phyloP scores from a whole-genome alignment of 2,113 vertebrate species.

The Python bivittatus region DNA sequence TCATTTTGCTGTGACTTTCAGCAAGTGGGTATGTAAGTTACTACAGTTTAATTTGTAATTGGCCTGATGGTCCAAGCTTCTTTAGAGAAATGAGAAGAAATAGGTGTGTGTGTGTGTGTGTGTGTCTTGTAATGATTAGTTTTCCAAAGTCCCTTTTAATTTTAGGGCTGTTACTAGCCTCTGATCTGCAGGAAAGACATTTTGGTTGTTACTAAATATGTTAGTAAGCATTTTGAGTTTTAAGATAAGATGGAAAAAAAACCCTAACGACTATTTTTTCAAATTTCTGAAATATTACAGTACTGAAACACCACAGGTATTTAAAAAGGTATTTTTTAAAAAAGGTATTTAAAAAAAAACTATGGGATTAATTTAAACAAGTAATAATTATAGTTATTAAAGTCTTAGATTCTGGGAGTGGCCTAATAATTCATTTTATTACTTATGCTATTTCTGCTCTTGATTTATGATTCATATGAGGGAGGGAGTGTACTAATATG shows the following conservation, averaged over 20 bases:
- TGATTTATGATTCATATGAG: background rate
- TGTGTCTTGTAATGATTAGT: background rate
- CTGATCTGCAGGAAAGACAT: background rate
- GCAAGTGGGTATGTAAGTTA: background rate
- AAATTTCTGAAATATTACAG: background rate
- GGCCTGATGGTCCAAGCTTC: constrained; percentile 15
- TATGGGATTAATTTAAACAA: background rate
- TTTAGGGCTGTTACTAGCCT: background rate
- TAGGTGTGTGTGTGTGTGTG: too few species aligned
- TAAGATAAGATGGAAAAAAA: background rate
- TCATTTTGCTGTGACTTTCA: background rate
- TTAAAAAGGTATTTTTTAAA: too few species aligned
- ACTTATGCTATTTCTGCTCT: background rate
- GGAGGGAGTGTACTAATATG: background rate
- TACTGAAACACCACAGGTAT: background rate
- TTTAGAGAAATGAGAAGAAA: constrained; percentile 17
- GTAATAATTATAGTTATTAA: too few species aligned
- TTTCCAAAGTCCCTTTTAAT: background rate
- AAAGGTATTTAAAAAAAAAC: background rate
- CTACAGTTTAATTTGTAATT: background rate
- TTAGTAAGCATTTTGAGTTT: background rate
- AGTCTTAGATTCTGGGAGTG: background rate
- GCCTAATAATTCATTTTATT: background rate
- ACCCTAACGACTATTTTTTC: background rate
- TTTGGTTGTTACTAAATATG: background rate